phyloP scores from a whole-genome alignment of 2,113 vertebrate species.

The Tragulus kanchil region DNA sequence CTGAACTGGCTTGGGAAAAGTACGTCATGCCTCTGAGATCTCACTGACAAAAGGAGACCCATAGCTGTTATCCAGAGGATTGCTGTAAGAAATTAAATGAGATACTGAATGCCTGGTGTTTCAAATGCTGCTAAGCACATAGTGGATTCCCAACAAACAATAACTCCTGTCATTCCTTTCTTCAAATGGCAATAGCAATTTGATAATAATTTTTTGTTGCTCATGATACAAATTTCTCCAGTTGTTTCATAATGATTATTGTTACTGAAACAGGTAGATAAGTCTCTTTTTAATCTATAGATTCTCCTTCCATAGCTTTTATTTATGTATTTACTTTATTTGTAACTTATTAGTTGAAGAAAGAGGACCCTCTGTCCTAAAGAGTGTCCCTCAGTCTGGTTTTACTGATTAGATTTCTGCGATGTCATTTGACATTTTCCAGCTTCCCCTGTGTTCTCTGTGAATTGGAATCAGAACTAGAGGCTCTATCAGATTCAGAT shows the following conservation, averaged over 20 bases:
- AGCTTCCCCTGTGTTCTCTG: background rate
- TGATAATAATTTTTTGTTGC: background rate
- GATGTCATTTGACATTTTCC: background rate
- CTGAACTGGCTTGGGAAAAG: background rate
- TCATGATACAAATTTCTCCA: background rate
- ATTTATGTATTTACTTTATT: background rate
- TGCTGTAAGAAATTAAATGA: background rate
- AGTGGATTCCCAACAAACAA: background rate
- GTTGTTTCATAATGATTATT: background rate
- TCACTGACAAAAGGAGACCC: background rate
- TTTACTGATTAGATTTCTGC: background rate
- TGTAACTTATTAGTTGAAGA: background rate
- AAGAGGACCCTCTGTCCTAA: background rate
- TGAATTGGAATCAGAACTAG: background rate
- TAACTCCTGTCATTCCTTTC: background rate
- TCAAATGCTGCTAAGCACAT: background rate
- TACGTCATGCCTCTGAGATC: background rate
- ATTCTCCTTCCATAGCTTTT: background rate
- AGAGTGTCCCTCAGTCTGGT: background rate
- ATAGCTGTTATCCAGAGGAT: background rate
- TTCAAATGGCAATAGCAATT: background rate
- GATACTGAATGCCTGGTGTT: no score
- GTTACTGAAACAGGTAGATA: background rate
- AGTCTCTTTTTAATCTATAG: background rate
- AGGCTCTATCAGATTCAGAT: background rate